These are phyloP conservation scores for Myzus persicae DNA, from an alignment of 1,140 invertebrate genomes.

Conservation along the genomic window DNA sequence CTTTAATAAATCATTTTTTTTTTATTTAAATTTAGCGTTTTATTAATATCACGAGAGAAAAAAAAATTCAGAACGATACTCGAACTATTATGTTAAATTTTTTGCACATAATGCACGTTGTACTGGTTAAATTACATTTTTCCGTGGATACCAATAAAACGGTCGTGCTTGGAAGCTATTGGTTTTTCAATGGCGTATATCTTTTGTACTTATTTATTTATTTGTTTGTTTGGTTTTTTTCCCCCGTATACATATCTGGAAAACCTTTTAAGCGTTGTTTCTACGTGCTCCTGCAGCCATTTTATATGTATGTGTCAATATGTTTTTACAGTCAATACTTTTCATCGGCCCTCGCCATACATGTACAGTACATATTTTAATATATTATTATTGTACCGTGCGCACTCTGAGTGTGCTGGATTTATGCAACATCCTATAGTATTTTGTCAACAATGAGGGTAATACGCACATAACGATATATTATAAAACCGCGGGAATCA, in stretches of 20 bases:
- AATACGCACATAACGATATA: not conserved
- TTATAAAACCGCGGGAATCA: not conserved
- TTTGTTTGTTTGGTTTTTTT: not conserved
- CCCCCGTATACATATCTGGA: not conserved
- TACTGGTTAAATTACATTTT: not conserved
- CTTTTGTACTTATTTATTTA: not conserved
- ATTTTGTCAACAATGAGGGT: not conserved
- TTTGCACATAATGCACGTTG: not conserved
- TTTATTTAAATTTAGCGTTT: slow-evolving; percentile 13
- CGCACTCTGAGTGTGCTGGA: not conserved
- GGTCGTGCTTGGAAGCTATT: not conserved
- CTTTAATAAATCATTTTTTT: slow-evolving; percentile 7
- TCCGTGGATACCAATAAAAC: not conserved
- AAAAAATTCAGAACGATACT: not conserved
- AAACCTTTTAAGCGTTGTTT: slow-evolving; percentile 26
- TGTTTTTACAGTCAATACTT: not conserved
- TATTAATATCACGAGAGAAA: not conserved
- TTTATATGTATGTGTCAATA: slow-evolving; percentile 3
- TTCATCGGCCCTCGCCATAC: not conserved
- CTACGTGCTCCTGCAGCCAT: not conserved
- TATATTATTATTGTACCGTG: not conserved
- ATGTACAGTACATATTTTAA: not conserved
- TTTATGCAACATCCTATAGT: not conserved
- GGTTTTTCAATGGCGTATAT: not conserved
- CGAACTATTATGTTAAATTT: not conserved